Percentiles rank a stretch among this genome's conserved stretches.
Evolutionary conservation across 2,888 invertebrate genomes (phyloP).

Genomic region (Cybosia mesomella): DNA sequence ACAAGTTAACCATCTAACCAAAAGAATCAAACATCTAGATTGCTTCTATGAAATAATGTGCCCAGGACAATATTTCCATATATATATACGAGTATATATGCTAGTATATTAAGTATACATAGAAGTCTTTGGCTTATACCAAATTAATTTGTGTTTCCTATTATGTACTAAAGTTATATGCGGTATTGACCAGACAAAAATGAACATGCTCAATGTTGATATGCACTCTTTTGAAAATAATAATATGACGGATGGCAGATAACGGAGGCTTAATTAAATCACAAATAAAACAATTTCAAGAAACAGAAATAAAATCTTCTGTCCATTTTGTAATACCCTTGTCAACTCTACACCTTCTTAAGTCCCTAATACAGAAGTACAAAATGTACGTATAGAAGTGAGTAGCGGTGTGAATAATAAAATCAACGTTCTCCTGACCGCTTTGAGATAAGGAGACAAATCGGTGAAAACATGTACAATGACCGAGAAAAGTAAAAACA

Average conservation of each 20-base stretch:
- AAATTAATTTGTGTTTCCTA: too few species aligned
- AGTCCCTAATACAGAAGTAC: conserved; percentile 28
- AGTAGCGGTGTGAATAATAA: conserved; percentile 51
- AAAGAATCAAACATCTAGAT: neutral
- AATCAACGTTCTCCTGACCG: conserved; percentile 73
- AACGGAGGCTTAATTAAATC: too few species aligned
- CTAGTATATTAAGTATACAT: neutral
- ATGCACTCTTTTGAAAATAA: neutral
- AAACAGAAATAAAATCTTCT: neutral
- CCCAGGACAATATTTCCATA: neutral
- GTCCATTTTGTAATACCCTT: neutral
- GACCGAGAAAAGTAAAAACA: conserved; percentile 78
- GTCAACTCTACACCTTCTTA: conserved; percentile 39
- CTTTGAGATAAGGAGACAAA: conserved; percentile 74
- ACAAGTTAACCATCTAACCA: neutral
- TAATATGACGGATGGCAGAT: too few species aligned
- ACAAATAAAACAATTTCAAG: neutral
- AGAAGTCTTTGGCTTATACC: neutral
- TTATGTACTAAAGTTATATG: too few species aligned
- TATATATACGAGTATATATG: neutral
- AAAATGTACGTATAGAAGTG: conserved; percentile 35
- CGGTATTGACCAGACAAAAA: neutral
- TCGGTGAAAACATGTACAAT: conserved; percentile 74
- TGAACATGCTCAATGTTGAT: neutral
- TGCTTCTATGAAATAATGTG: neutral